Conservation (phyloP, 2,797 vertebrate genomes). For the Sciaenops ocellatus region DNA sequence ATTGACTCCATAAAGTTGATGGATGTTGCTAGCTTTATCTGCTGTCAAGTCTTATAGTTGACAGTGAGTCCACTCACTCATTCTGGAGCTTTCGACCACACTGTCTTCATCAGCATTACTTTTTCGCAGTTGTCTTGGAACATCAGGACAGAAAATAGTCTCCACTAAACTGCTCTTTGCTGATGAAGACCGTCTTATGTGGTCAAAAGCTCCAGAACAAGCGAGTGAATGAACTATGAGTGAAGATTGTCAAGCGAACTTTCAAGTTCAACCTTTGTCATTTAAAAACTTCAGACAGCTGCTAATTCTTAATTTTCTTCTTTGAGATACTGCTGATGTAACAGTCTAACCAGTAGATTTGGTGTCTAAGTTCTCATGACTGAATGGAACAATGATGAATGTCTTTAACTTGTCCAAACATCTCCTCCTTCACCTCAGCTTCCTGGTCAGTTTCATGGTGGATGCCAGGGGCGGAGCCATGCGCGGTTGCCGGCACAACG, state of each 20-base stretch:
- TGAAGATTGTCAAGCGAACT: background rate
- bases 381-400: fast-evolving
- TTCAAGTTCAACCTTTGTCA: background rate
- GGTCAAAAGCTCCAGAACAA: background rate
- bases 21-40: background rate
- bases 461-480: slow-evolving; percentile 98
- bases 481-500: slow-evolving; percentile 96
- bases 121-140: too few species aligned
- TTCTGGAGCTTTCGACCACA: too few species aligned
- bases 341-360: background rate
- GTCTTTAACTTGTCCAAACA: background rate
- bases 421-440: slow-evolving; percentile 81
- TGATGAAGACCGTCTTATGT: background rate
- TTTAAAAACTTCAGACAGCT: background rate
- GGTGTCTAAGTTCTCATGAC: slow-evolving; percentile 53
- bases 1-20: background rate
- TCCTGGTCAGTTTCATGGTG: slow-evolving; percentile 99
- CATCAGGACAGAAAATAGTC: background rate
- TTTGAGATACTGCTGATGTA: background rate
- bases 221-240: background rate
- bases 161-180: background rate
- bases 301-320: background rate
- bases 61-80: too few species aligned
- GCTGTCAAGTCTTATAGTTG: too few species aligned
- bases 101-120: too few species aligned